Evolutionary conservation across 2,113 vertebrate species (phyloP).

Genomic region (Rhadina sibilatrix): DNA sequence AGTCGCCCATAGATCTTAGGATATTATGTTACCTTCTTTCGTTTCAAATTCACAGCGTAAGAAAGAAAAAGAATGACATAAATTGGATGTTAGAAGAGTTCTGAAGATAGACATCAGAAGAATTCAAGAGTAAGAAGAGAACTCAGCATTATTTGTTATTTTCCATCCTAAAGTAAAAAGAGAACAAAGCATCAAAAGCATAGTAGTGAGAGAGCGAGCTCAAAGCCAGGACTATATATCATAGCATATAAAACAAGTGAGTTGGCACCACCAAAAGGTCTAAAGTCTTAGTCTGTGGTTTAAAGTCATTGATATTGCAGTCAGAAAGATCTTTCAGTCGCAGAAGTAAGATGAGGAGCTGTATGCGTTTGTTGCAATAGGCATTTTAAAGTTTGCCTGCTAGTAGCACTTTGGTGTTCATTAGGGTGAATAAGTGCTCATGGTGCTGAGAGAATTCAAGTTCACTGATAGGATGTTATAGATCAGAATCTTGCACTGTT

Average conservation of each 20-base stretch:
- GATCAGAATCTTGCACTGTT: not conserved
- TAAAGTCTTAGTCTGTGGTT: slow-evolving; percentile 28
- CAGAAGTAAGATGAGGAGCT: not conserved
- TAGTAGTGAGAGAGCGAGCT: not conserved
- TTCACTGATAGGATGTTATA: not conserved
- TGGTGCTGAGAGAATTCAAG: not conserved
- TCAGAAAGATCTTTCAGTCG: not conserved
- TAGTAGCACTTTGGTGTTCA: not conserved
- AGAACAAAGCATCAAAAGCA: slow-evolving; percentile 53
- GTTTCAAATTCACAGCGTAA: slow-evolving; percentile 27
- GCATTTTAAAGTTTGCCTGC: not conserved
- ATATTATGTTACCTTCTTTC: slow-evolving; percentile 37
- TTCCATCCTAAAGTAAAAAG: slow-evolving; percentile 36
- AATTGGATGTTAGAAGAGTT: slow-evolving; percentile 51
- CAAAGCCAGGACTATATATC: slow-evolving; percentile 13
- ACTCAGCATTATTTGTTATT: slow-evolving; percentile 47
- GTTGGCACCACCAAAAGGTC: not conserved
- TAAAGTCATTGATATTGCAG: not conserved
- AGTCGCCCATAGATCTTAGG: slow-evolving; percentile 8
- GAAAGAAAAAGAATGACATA: slow-evolving; percentile 37
- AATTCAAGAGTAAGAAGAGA: slow-evolving; percentile 26
- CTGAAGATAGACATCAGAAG: slow-evolving; percentile 55
- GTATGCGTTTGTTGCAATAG: not conserved
- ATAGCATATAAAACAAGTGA: not conserved
- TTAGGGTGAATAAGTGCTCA: not conserved